Base-by-base conservation (phyloP, 2,797 vertebrate genomes). In the Nasua narica region DNA sequence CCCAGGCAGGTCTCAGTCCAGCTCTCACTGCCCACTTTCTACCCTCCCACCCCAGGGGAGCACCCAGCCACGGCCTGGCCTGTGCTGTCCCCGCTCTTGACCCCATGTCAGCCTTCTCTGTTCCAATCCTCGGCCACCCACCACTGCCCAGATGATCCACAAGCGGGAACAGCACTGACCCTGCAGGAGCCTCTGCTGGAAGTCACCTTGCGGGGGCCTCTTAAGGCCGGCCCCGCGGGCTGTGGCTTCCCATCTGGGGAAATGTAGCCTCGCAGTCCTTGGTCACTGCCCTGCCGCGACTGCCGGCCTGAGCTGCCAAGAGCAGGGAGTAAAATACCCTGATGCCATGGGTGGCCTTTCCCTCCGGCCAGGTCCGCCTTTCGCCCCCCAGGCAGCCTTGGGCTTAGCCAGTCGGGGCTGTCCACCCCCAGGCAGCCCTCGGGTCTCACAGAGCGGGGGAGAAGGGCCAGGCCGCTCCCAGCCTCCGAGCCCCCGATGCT, bases 291-390 rank as follows among this genome's bases (percentile, higher is more conserved):
- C 35, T 29, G 6, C 5, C 18, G 58, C 8, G 9, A 7, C 4
- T 14, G 60, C 90, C 0, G 6, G 18, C 62, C 35, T 19, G 19
- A 3, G 5, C 72, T 12, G 7, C 60, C 32, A 3, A 0, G 7
- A 2, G 37, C 8, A 0, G 50, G 35, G 3, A 15, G 11, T 29
- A 35, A 0, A 15, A 7, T 6, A 0, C 16, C 7, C 46, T 0
- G 37, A 29, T 2, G 1, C 4, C 40, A 5, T 1, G 2, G 56
- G 56, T 58, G 56, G 25, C 56, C 23, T 48, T 1, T 16, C 3
- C 25, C 25, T 15, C 70, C 8, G 37, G 40, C 43, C 70, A 3
- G 0, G 46, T 11, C 43, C 46, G 25, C 48, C 67, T 50, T 16
- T 10, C 2, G 3, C 60, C 46, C 70, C 70, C n/a, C 43, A n/a